Percentiles rank a stretch among this genome's conserved stretches.
phyloP scores from a whole-genome alignment of 2,888 invertebrate species.

The Aricia artaxerxes region DNA sequence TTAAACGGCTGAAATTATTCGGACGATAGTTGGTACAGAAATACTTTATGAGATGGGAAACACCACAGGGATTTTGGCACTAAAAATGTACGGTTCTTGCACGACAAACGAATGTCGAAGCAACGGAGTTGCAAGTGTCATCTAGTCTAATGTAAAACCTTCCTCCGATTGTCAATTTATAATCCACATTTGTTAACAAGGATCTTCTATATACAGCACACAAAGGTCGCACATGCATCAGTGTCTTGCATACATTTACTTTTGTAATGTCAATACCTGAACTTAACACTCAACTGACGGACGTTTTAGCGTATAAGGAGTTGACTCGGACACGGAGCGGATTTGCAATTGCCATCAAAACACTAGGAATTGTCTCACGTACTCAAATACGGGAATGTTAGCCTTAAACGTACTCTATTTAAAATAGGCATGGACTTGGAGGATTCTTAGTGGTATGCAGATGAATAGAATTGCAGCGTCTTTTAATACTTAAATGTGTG shows the following conservation, averaged over 20 bases:
- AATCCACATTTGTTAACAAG: conserved; percentile 4
- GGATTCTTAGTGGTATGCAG: neutral
- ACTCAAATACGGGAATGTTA: conserved; percentile 33
- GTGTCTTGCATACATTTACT: conserved; percentile 18
- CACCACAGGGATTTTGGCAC: no score
- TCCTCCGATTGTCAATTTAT: neutral
- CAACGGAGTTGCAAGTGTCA: no score
- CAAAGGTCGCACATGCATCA: conserved; percentile 7
- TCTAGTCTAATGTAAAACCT: no score
- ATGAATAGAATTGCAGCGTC: neutral
- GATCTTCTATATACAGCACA: neutral
- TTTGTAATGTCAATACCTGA: conserved; percentile 24
- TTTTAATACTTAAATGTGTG: neutral
- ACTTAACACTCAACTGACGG: conserved; percentile 26
- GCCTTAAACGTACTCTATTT: neutral
- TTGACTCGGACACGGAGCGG: conserved; percentile 48
- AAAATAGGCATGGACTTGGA: neutral
- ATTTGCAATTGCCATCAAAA: conserved; percentile 65
- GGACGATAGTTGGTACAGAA: no score
- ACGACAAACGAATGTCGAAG: no score
- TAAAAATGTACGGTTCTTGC: no score
- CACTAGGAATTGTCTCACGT: conserved; percentile 62
- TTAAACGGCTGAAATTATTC: no score
- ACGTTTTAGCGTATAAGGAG: conserved; percentile 24
- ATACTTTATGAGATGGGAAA: no score